phyloP scores from a whole-genome alignment of 2,888 invertebrate species.

The Scaptomyza tumidula region DNA sequence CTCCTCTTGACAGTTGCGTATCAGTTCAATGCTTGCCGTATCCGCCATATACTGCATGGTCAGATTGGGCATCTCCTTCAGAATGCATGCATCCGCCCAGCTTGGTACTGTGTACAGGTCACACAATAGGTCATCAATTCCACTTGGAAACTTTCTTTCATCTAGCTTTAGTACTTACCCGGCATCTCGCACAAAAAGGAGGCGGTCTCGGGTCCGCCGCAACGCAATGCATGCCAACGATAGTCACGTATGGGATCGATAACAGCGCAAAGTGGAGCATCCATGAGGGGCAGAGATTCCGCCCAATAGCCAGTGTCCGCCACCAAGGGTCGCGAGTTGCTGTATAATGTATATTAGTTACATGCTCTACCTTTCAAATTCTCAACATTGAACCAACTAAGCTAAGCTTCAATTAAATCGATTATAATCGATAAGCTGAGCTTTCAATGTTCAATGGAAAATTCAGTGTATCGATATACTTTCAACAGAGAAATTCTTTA shows the following conservation, averaged over 20 bases:
- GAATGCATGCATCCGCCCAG: constrained; percentile 91
- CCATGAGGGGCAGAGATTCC: constrained; percentile 87
- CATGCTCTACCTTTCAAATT: background rate
- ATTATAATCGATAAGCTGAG: background rate
- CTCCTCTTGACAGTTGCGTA: constrained; percentile 90
- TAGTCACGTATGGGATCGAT: constrained; percentile 91
- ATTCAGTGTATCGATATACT: too few relatives aligned
- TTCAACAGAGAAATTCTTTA: too few relatives aligned
- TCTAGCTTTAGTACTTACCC: constrained; percentile 85
- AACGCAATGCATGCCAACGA: constrained; percentile 90
- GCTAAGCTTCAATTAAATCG: background rate
- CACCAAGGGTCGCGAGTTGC: constrained; percentile 83
- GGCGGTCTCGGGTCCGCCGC: constrained; percentile 91
- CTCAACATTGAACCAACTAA: background rate
- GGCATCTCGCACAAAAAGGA: constrained; percentile 92
- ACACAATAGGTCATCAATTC: constrained; percentile 14
- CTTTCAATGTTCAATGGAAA: background rate
- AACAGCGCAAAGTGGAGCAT: constrained; percentile 89
- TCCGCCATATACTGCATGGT: constrained; percentile 91
- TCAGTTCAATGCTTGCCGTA: constrained; percentile 90
- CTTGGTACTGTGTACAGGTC: constrained; percentile 87
- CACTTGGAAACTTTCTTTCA: too few relatives aligned
- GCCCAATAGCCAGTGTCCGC: constrained; percentile 89
- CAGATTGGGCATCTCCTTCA: constrained; percentile 89
- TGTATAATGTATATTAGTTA: constrained; percentile 33